A percentile compares a stretch with the other conserved stretches of the same genome.
These are phyloP conservation scores for Patella depressa DNA, from an alignment of 2,888 invertebrate species.

Conservation along the genomic window DNA sequence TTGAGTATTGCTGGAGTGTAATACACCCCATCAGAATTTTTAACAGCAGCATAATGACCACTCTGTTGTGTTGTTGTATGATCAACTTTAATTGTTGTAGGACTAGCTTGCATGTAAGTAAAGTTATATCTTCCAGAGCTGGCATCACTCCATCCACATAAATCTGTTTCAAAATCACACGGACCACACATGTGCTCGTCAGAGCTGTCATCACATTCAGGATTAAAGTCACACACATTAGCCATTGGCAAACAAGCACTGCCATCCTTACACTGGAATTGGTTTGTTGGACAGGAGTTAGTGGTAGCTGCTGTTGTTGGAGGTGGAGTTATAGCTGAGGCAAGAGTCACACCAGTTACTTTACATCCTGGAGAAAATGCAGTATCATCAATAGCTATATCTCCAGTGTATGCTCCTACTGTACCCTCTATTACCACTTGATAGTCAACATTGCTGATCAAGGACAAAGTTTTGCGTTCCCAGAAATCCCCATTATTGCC, in stretches of 20 bases:
- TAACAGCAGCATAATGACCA: conserved; percentile 57
- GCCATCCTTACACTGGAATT: conserved; percentile 54
- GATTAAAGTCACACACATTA: conserved; percentile 57
- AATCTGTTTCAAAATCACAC: conserved; percentile 62
- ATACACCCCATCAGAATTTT: conserved; percentile 49
- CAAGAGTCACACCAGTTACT: conserved; percentile 40
- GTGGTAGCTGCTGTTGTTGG: conserved; percentile 44
- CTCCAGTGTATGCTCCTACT: conserved; percentile 50
- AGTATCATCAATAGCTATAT: conserved; percentile 67
- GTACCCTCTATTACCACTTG: conserved; percentile 62
- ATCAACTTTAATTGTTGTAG: conserved; percentile 48
- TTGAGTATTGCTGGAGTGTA: conserved; percentile 46
- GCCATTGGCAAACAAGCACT: conserved; percentile 48
- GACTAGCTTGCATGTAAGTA: conserved; percentile 40
- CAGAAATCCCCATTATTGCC: conserved; percentile 54
- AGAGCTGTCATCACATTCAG: conserved; percentile 54
- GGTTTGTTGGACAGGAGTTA: conserved; percentile 39
- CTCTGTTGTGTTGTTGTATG: conserved; percentile 43
- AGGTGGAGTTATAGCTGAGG: conserved; percentile 45
- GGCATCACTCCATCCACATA: conserved; percentile 60
- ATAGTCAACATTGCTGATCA: conserved; percentile 48
- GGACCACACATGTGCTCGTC: conserved; percentile 63
- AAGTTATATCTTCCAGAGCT: conserved; percentile 59
- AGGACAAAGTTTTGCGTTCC: conserved; percentile 50
- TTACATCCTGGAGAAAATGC: conserved; percentile 55